Percentiles rank a stretch among this genome's conserved stretches.
Evolutionary conservation across 2,113 vertebrate species (phyloP).

Genomic region (Laticauda colubrina): DNA sequence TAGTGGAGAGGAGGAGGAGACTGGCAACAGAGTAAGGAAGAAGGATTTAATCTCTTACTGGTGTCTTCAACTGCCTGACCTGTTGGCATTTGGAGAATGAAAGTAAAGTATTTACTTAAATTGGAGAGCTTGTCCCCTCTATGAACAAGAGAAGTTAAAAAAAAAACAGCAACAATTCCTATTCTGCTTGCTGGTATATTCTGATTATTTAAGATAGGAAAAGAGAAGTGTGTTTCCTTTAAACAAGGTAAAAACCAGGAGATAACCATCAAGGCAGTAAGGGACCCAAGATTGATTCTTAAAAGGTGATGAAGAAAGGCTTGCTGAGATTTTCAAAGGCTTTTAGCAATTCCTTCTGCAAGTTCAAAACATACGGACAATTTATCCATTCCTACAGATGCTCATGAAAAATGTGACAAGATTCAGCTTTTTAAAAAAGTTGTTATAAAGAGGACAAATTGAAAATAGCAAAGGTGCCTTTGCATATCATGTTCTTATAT

Average conservation of each 20-base stretch:
- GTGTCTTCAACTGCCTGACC: background rate
- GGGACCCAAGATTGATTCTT: slow-evolving; percentile 40
- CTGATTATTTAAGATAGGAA: slow-evolving; percentile 12
- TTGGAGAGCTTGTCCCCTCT: background rate
- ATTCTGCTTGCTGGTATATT: slow-evolving; percentile 20
- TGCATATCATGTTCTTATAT: background rate
- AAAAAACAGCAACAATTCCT: background rate
- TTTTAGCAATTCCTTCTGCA: slow-evolving; percentile 60
- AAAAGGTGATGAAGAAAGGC: slow-evolving; percentile 55
- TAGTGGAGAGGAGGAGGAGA: background rate
- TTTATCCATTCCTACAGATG: background rate
- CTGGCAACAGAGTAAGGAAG: background rate
- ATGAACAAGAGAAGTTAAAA: slow-evolving; percentile 11
- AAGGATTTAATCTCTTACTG: background rate
- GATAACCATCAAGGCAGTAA: slow-evolving; percentile 43
- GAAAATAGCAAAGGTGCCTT: background rate
- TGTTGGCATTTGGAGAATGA: background rate
- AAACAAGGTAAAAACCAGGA: slow-evolving; percentile 4
- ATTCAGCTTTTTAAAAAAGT: background rate
- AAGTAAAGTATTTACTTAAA: background rate
- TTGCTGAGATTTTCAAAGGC: slow-evolving; percentile 55
- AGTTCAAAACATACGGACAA: background rate
- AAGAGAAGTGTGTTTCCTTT: slow-evolving; percentile 30
- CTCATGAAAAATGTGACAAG: background rate
- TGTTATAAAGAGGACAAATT: background rate